phyloP scores from a whole-genome alignment of 2,888 invertebrate species.

The Noctua janthe region DNA sequence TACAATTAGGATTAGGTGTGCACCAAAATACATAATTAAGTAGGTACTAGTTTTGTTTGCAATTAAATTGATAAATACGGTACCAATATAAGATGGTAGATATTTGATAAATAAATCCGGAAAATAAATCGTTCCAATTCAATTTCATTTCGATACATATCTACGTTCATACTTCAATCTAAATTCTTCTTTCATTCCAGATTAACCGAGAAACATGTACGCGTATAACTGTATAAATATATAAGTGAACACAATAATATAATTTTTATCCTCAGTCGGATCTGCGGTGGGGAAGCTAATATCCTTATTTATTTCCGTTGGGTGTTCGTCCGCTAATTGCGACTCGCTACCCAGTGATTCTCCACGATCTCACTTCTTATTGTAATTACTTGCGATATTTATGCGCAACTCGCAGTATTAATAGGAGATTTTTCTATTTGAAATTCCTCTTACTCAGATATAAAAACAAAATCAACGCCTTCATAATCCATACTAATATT shows the following conservation, averaged over 20 bases:
- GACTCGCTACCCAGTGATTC: conserved; percentile 86
- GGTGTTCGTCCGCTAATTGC: conserved; percentile 88
- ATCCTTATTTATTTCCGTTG: conserved; percentile 89
- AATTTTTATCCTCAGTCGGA: conserved; percentile 81
- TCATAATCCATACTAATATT: neutral
- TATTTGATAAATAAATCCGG: conserved; percentile 8
- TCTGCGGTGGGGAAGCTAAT: conserved; percentile 79
- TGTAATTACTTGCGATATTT: conserved; percentile 82
- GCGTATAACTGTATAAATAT: conserved; percentile 60
- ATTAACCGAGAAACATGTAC: conserved; percentile 54
- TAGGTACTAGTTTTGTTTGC: neutral
- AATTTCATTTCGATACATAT: conserved; percentile 42
- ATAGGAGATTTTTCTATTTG: conserved; percentile 66
- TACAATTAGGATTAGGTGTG: too few relatives aligned
- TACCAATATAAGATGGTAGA: neutral
- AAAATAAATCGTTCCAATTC: conserved; percentile 15
- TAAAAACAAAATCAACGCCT: conserved; percentile 42
- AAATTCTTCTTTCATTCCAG: conserved; percentile 38
- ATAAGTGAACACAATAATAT: conserved; percentile 77
- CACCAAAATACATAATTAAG: neutral
- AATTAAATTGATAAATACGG: neutral
- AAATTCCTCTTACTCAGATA: conserved; percentile 29
- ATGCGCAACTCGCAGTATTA: conserved; percentile 74
- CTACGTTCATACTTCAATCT: conserved; percentile 9
- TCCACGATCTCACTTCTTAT: conserved; percentile 85